A percentile compares a stretch with the other conserved stretches of the same genome.
Conservation (phyloP, 2,888 invertebrate genomes). For the Platycheirus rosarum region DNA sequence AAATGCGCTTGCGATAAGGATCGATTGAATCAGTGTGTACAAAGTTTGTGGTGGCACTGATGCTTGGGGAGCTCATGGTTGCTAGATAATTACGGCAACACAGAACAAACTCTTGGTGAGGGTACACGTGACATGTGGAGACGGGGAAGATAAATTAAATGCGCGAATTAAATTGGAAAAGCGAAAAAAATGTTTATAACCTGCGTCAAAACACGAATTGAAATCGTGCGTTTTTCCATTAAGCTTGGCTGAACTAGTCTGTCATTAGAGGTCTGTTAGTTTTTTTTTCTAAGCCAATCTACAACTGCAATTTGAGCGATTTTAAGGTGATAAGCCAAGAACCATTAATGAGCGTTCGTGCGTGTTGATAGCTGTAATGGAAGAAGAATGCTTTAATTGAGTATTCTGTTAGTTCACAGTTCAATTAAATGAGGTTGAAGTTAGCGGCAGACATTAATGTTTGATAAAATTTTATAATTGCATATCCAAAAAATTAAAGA, state of each 20-base stretch:
- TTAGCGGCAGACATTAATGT: too few relatives aligned
- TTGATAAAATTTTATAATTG: too few relatives aligned
- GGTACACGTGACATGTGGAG: constrained; percentile 14
- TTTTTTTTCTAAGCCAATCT: neutral
- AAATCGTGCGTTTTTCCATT: constrained; percentile 66
- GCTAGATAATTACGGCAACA: constrained; percentile 33
- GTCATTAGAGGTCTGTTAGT: constrained; percentile 33
- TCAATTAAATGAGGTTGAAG: too few relatives aligned
- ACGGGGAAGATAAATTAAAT: constrained; percentile 50
- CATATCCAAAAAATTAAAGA: too few relatives aligned
- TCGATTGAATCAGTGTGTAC: constrained; percentile 65
- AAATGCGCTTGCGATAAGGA: constrained; percentile 68
- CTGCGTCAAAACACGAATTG: constrained; percentile 37
- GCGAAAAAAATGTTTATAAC: constrained; percentile 9
- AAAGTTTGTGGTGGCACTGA: constrained; percentile 39
- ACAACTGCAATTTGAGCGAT: neutral
- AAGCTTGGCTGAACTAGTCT: constrained; percentile 34
- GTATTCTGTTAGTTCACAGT: too few relatives aligned
- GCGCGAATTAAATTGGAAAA: constrained; percentile 44
- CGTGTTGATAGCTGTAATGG: neutral
- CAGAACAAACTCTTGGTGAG: constrained; percentile 6
- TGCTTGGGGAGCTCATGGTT: constrained; percentile 45
- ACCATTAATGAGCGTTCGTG: constrained; percentile 9
- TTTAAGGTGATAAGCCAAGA: constrained; percentile 4
- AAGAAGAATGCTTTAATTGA: neutral